These are phyloP conservation scores for Lasioglossum morio DNA, from an alignment of 2,888 invertebrate genomes.

Conservation along the genomic window DNA sequence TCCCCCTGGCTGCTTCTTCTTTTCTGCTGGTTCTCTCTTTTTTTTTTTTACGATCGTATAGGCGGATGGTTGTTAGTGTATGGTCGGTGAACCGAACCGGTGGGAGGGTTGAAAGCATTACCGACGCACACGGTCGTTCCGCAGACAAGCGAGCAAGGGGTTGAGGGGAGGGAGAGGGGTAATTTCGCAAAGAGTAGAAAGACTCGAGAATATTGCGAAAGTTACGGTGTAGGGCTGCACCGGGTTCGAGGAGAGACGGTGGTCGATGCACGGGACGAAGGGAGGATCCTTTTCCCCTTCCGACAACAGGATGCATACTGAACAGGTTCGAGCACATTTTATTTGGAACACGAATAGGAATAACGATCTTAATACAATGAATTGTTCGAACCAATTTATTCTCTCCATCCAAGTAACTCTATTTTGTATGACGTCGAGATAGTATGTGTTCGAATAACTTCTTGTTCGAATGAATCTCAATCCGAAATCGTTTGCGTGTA, in stretches of 20 bases:
- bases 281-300: constrained; percentile 61
- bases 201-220: constrained; percentile 78
- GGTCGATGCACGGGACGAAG: constrained; percentile 27
- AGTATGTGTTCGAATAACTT: neutral
- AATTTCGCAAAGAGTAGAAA: constrained; percentile 74
- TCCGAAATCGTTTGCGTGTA: neutral
- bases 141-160: neutral
- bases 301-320: constrained; percentile 75
- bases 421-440: neutral
- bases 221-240: constrained; percentile 59
- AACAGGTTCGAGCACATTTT: constrained; percentile 45
- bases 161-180: constrained; percentile 32
- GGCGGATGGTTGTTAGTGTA: constrained; percentile 44
- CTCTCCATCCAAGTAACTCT: neutral
- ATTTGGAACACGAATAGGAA: neutral
- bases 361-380: neutral
- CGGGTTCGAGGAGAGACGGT: neutral
- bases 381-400: neutral
- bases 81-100: constrained; percentile 36
- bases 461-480: neutral
- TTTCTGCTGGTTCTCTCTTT: neutral
- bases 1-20: neutral
- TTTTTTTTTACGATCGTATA: constrained; percentile 53
- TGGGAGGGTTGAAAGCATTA: constrained; percentile 66
- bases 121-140: constrained; percentile 47